Evolutionary conservation across 2,113 vertebrate genomes (phyloP).

Genomic region (Epinephelus fuscoguttatus): DNA sequence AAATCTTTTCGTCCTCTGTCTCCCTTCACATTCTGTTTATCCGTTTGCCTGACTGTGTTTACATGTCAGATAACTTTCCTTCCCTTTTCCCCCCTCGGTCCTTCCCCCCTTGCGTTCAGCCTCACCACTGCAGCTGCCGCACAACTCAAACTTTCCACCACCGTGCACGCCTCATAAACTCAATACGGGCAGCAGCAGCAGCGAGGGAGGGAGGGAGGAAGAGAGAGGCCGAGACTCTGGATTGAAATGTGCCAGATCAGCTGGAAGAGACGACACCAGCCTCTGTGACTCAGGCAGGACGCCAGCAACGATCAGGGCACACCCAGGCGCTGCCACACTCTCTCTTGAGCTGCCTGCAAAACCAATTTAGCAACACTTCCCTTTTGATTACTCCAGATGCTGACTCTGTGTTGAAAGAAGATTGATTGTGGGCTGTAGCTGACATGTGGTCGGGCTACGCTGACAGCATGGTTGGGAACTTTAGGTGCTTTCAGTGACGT

Average conservation of each 20-base stretch:
- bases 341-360: constrained; percentile 59
- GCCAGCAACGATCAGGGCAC: constrained; percentile 50
- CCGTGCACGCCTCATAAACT: constrained; percentile 26
- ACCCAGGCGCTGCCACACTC: constrained; percentile 57
- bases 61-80: background rate
- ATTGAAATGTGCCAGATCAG: constrained; percentile 54
- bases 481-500: background rate
- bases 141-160: constrained; percentile 73
- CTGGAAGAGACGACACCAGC: constrained; percentile 21
- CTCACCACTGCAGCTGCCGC: constrained; percentile 30
- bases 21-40: background rate
- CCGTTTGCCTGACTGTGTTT: background rate
- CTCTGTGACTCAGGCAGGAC: constrained; percentile 37
- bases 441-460: background rate
- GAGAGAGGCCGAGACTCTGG: background rate
- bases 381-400: constrained; percentile 63
- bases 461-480: background rate
- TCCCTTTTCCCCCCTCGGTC: background rate
- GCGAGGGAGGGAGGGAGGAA: background rate
- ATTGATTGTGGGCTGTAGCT: background rate
- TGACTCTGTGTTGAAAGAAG: constrained; percentile 49
- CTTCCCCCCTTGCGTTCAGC: background rate
- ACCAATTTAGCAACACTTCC: constrained; percentile 57
- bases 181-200: background rate
- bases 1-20: background rate